phyloP scores from a whole-genome alignment of 2,888 invertebrate genomes.

The Nomada ruficornis region DNA sequence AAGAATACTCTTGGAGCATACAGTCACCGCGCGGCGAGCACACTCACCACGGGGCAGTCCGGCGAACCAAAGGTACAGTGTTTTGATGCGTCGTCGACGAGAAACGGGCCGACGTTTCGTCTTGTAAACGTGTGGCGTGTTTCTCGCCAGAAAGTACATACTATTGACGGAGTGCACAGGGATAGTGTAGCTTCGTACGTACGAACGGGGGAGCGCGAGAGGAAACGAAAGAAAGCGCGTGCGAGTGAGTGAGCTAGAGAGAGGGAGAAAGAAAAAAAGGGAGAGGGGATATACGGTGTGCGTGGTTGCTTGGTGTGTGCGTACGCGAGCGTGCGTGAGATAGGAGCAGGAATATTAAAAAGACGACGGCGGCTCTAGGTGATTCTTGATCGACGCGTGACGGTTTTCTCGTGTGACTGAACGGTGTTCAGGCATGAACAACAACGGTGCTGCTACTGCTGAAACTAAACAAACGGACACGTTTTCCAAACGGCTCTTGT shows the following conservation, averaged over 20 bases:
- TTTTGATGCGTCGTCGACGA: conserved; percentile 59
- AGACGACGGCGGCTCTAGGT: conserved; percentile 23
- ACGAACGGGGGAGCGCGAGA: conserved; percentile 19
- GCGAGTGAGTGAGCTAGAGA: conserved; percentile 24
- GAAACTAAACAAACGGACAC: neutral
- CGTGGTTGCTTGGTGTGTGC: conserved; percentile 10
- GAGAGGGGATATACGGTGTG: conserved; percentile 32
- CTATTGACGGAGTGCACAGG: conserved; percentile 26
- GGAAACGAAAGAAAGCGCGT: conserved; percentile 32
- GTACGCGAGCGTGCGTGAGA: conserved; percentile 30
- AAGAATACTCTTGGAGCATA: conserved; percentile 82
- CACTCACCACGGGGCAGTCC: conserved; percentile 83
- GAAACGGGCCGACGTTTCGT: conserved; percentile 33
- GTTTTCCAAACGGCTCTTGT: conserved; percentile 11
- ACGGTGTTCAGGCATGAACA: conserved; percentile 11
- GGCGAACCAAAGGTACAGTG: conserved; percentile 83
- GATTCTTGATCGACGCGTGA: conserved; percentile 37
- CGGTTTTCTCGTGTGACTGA: conserved; percentile 9
- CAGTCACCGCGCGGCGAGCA: conserved; percentile 84
- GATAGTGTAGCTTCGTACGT: conserved; percentile 25
- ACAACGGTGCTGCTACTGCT: conserved; percentile 5
- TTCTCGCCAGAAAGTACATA: conserved; percentile 5
- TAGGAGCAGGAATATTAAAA: conserved; percentile 40
- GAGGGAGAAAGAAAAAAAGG: conserved; percentile 7
- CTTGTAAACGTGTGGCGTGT: conserved; percentile 3